Conservation (phyloP, 2,888 invertebrate genomes). For the Opisthograptis luteolata region DNA sequence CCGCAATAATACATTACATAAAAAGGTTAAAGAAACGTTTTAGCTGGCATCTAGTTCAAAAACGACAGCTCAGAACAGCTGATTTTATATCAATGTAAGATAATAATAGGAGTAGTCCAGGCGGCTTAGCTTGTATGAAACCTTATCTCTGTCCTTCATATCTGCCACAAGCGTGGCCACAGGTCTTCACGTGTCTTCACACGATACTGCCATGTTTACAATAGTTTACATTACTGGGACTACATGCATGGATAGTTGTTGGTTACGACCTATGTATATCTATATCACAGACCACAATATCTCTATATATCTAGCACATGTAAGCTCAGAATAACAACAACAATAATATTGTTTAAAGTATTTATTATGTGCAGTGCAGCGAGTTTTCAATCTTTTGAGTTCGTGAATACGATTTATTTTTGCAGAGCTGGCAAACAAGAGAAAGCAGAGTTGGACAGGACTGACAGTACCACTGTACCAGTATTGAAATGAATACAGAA, state of each 20-base stretch:
- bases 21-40: too few relatives aligned
- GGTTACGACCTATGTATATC: slow-evolving; percentile 11
- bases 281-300: not conserved
- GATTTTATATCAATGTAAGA: not conserved
- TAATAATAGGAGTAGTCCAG: slow-evolving; percentile 23
- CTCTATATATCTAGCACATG: not conserved
- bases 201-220: slow-evolving; percentile 38
- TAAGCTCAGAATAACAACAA: not conserved
- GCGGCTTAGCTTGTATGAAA: slow-evolving; percentile 41
- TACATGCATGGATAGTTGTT: slow-evolving; percentile 11
- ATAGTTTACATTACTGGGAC: slow-evolving; percentile 21
- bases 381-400: too few relatives aligned
- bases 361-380: too few relatives aligned
- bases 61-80: too few relatives aligned
- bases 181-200: slow-evolving; percentile 49
- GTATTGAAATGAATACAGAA: not conserved
- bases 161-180: slow-evolving; percentile 38
- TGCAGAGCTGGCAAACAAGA: too few relatives aligned
- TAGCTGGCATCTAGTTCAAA: too few relatives aligned
- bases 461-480: too few relatives aligned
- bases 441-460: too few relatives aligned
- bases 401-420: too few relatives aligned
- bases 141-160: slow-evolving; percentile 47
- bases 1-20: too few relatives aligned
- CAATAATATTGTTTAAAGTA: not conserved